Evolutionary conservation across 2,113 vertebrate species (phyloP).

Genomic region (Piaya cayana): DNA sequence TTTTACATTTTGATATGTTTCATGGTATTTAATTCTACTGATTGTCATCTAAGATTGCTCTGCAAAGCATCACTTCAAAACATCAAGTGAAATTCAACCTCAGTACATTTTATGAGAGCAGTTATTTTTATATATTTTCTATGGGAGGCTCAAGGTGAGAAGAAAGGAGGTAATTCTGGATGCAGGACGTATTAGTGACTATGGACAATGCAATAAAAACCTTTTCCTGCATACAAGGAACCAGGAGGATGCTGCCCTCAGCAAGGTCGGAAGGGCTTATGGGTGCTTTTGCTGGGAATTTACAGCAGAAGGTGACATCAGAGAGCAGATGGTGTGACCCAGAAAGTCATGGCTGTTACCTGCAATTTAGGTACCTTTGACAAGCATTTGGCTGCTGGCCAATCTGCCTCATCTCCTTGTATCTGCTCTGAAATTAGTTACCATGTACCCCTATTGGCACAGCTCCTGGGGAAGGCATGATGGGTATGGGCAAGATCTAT

Average conservation of each 20-base stretch:
- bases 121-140: not conserved
- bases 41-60: not conserved
- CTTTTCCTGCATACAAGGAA: not conserved
- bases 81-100: not conserved
- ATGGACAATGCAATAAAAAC: not conserved
- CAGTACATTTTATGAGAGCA: not conserved
- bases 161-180: not conserved
- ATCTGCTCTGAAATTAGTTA: not conserved
- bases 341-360: not conserved
- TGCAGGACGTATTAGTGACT: not conserved
- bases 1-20: not conserved
- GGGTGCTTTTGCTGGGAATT: not conserved
- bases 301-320: not conserved
- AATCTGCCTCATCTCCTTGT: not conserved
- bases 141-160: not conserved
- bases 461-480: not conserved
- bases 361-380: not conserved
- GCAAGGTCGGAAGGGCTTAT: not conserved
- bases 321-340: constrained; percentile 10
- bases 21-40: not conserved
- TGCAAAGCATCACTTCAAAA: not conserved
- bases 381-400: not conserved
- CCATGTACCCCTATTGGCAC: not conserved
- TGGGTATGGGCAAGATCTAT: not conserved
- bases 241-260: not conserved